Percentiles rank a stretch among this genome's conserved stretches.
Conservation (phyloP, 2,888 invertebrate genomes). For the Mesorhabditis sp. region DNA sequence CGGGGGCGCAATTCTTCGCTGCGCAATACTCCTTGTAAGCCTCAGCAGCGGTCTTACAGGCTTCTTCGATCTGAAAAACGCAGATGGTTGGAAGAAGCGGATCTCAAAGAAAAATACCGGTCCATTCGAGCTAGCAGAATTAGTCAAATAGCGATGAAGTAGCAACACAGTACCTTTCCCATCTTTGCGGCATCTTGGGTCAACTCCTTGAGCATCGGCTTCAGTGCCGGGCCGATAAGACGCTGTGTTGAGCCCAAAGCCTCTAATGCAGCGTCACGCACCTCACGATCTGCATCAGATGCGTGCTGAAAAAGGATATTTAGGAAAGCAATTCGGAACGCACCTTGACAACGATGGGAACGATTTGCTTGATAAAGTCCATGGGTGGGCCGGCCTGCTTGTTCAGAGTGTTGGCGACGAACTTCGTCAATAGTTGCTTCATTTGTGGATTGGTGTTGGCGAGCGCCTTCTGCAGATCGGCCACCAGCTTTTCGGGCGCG, state of each 20-base stretch:
- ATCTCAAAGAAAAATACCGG: too few relatives aligned
- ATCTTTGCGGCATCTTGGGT: slow-evolving; percentile 26
- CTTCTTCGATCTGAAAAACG: not conserved
- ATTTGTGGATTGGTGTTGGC: too few relatives aligned
- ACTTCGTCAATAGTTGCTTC: too few relatives aligned
- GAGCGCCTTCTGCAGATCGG: too few relatives aligned
- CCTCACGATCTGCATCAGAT: slow-evolving; percentile 25
- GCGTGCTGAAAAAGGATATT: slow-evolving; percentile 18
- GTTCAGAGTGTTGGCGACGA: not conserved
- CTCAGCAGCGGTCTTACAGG: not conserved
- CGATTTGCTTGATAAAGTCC: slow-evolving; percentile 17
- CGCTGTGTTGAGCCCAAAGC: slow-evolving; percentile 27
- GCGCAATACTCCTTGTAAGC: too few relatives aligned
- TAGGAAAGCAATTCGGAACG: too few relatives aligned
- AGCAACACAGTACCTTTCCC: slow-evolving; percentile 18
- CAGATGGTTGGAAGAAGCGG: too few relatives aligned
- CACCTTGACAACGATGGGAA: slow-evolving; percentile 22
- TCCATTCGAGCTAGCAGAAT: too few relatives aligned
- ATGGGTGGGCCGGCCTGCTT: slow-evolving; percentile 7
- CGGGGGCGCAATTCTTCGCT: too few relatives aligned
- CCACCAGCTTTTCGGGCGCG: slow-evolving; percentile 5
- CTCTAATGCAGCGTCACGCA: slow-evolving; percentile 30
- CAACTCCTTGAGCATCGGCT: slow-evolving; percentile 18
- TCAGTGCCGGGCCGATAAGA: slow-evolving; percentile 21
- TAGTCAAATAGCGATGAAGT: too few relatives aligned